Percentiles rank a stretch among this genome's conserved stretches.
Evolutionary conservation across 92 coral and sea anemone genomes (phyloP).

Genomic region (Heteractis magnifica): DNA sequence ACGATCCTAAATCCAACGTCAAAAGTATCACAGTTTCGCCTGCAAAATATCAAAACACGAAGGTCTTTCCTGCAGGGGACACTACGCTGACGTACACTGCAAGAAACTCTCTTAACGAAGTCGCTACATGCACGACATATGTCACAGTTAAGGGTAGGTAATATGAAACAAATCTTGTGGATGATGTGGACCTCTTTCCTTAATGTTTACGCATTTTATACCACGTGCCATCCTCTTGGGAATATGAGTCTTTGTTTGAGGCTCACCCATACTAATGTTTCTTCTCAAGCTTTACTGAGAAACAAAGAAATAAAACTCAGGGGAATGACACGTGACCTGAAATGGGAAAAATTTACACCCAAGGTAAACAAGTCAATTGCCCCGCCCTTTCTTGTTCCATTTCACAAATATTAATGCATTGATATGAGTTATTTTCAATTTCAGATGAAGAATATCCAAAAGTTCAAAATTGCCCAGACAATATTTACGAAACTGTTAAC

Average conservation of each 20-base stretch:
- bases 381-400: too few relatives aligned
- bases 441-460: constrained; percentile 45
- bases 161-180: not conserved
- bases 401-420: not conserved
- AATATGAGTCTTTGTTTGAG: too few relatives aligned
- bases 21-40: constrained; percentile 51
- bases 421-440: not conserved
- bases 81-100: constrained; percentile 65
- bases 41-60: constrained; percentile 32
- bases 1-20: constrained; percentile 52
- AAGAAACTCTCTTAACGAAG: constrained; percentile 47
- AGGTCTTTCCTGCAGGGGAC: constrained; percentile 69
- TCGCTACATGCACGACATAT: constrained; percentile 41
- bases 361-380: too few relatives aligned
- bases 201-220: too few relatives aligned
- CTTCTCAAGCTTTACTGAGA: too few relatives aligned
- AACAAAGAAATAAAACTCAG: too few relatives aligned
- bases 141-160: constrained; percentile 55
- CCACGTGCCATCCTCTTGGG: too few relatives aligned
- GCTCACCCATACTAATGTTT: too few relatives aligned
- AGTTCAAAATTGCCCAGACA: constrained; percentile 48
- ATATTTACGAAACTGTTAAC: constrained; percentile 35
- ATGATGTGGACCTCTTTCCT: too few relatives aligned
- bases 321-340: too few relatives aligned
- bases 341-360: too few relatives aligned